These are phyloP conservation scores for Drosophila subsilvestris DNA, from an alignment of 2,888 invertebrate genomes.

Conservation along the genomic window DNA sequence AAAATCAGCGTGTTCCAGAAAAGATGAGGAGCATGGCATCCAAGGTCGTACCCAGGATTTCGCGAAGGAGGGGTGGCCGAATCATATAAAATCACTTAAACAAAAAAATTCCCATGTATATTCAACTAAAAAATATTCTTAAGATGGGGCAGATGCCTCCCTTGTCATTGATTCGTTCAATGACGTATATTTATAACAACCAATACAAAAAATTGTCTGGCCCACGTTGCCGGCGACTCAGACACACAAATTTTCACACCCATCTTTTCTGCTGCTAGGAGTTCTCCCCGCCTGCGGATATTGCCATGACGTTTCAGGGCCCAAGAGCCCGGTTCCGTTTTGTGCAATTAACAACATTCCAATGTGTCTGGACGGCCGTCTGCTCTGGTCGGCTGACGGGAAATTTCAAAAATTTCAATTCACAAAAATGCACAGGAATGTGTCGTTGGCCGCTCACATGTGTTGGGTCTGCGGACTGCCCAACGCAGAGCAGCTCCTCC, in stretches of 20 bases:
- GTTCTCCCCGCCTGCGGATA: background rate
- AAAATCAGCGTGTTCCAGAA: no score
- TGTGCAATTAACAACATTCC: slow-evolving; percentile 76
- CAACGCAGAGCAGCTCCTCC: background rate
- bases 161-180: no score
- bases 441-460: slow-evolving; percentile 24
- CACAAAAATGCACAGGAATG: slow-evolving; percentile 76
- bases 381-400: slow-evolving; percentile 68
- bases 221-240: no score
- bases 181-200: no score
- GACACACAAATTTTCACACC: background rate
- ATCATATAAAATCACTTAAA: no score
- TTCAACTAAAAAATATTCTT: no score
- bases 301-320: background rate
- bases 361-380: slow-evolving; percentile 52
- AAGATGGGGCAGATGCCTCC: no score
- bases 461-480: slow-evolving; percentile 13
- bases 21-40: no score
- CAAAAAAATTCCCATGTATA: no score
- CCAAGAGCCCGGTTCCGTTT: background rate
- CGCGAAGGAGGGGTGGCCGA: no score
- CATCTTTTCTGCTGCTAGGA: slow-evolving; percentile 2
- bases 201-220: no score
- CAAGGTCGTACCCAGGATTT: no score
- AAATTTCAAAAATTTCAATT: slow-evolving; percentile 80